These are phyloP conservation scores for Eupithecia subfuscata DNA, from an alignment of 2,888 invertebrate genomes.

Conservation along the genomic window DNA sequence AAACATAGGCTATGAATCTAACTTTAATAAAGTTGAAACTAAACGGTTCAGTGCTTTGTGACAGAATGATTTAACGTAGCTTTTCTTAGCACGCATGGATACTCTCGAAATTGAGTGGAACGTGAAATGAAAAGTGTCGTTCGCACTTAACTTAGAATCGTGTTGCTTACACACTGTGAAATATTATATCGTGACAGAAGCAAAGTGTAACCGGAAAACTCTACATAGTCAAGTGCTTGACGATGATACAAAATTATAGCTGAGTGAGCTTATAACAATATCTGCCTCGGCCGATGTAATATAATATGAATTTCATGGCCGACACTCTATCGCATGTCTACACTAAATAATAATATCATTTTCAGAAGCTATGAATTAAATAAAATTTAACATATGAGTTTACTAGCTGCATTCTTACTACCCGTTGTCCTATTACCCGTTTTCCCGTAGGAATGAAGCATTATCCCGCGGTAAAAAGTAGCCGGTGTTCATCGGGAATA, in stretches of 20 bases:
- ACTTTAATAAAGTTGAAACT: conserved; percentile 67
- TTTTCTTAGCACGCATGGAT: conserved; percentile 57
- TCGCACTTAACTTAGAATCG: conserved; percentile 39
- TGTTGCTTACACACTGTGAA: conserved; percentile 17
- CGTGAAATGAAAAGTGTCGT: conserved; percentile 53
- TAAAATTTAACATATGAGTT: not conserved
- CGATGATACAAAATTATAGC: not conserved
- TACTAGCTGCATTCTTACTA: no score
- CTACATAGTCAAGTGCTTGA: not conserved
- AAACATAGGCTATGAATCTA: conserved; percentile 50
- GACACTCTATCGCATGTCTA: not conserved
- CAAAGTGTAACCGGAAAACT: conserved; percentile 16
- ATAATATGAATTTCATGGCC: not conserved
- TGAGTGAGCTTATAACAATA: not conserved
- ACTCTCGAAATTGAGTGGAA: conserved; percentile 57
- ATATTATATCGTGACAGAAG: conserved; percentile 23
- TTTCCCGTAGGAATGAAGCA: no score
- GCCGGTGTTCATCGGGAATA: no score
- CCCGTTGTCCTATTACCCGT: no score
- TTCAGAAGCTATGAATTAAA: not conserved
- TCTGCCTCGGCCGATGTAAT: not conserved
- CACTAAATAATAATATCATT: not conserved
- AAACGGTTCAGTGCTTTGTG: conserved; percentile 60
- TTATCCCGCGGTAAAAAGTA: no score
- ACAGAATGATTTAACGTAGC: conserved; percentile 68